Evolutionary conservation across 2,113 vertebrate species (phyloP).

Genomic region (Sakesphorus luctuosus): DNA sequence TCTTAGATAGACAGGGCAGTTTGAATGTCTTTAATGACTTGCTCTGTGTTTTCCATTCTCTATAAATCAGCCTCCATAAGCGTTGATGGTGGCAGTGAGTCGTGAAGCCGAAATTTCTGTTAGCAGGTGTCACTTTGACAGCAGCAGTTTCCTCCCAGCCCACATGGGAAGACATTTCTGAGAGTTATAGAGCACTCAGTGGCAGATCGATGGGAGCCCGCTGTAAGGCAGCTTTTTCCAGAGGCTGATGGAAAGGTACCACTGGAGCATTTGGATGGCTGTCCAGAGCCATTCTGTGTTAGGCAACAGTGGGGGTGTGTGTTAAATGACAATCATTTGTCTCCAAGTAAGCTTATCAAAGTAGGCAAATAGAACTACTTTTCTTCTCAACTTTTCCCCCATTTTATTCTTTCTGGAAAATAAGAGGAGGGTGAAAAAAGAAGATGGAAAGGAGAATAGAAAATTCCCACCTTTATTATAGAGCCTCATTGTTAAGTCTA

Average conservation of each 20-base stretch:
- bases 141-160: not conserved
- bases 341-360: not conserved
- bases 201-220: not conserved
- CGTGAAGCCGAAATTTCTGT: not conserved
- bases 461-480: not conserved
- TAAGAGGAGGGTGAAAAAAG: too few relatives aligned
- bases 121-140: not conserved
- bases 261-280: not conserved
- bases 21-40: not conserved
- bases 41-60: not conserved
- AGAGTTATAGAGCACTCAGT: not conserved
- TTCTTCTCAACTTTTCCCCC: not conserved
- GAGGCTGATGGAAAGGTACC: not conserved
- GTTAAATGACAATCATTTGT: not conserved
- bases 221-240: not conserved
- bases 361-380: not conserved
- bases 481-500: not conserved
- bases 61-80: not conserved
- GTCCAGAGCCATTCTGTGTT: not conserved
- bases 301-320: not conserved
- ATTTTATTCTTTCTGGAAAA: not conserved
- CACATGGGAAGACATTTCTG: not conserved
- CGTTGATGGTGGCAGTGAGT: not conserved
- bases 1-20: not conserved
- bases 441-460: not conserved